Conservation (phyloP, 2,113 vertebrate species). For the Pachyramphus minor region DNA sequence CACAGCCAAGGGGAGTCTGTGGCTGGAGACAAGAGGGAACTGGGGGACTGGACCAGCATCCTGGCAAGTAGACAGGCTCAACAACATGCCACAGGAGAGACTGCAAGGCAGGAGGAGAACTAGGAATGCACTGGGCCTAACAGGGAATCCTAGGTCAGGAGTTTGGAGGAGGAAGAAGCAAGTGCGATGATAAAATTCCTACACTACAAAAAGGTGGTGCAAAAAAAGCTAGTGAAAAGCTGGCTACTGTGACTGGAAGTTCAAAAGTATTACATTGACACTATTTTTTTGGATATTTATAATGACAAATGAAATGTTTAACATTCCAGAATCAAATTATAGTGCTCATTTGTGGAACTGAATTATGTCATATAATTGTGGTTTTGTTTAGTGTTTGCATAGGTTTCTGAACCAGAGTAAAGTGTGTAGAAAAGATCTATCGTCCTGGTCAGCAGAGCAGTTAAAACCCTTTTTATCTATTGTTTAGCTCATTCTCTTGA, state of each 20-base stretch:
- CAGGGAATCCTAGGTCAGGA: background rate
- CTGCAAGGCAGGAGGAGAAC: background rate
- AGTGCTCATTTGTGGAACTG: background rate
- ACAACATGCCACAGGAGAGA: fast-evolving
- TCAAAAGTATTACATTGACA: background rate
- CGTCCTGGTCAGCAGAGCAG: background rate
- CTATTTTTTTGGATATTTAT: background rate
- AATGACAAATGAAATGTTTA: background rate
- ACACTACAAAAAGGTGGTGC: background rate
- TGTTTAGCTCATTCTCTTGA: background rate
- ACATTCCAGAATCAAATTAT: background rate
- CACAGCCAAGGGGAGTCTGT: background rate
- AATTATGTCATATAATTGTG: background rate
- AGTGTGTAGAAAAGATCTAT: background rate
- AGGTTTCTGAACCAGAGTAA: fast-evolving
- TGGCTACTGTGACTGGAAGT: background rate
- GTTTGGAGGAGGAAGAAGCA: background rate
- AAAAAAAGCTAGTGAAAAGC: background rate
- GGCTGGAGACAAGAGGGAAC: background rate
- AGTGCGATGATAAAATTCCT: background rate
- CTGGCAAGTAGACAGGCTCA: background rate
- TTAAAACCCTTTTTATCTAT: background rate
- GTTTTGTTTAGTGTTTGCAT: background rate
- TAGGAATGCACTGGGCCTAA: no score
- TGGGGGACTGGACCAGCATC: background rate